Conservation (phyloP, 2,888 invertebrate genomes). For the Nemotelus nigrinus region DNA sequence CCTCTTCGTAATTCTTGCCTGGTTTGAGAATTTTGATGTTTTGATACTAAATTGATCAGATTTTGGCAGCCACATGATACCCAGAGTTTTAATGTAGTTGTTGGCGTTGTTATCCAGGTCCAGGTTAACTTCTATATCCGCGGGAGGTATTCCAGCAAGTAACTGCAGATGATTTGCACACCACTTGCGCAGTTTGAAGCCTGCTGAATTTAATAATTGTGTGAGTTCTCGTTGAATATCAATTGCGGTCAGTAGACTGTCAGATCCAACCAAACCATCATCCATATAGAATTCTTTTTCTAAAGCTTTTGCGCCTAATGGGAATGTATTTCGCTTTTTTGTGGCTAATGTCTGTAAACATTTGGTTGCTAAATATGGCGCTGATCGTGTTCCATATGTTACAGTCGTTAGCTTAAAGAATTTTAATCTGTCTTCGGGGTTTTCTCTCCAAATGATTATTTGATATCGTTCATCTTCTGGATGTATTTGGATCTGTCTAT, state of each 20-base stretch:
- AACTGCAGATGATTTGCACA: too few species aligned
- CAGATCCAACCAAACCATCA: conserved; percentile 27
- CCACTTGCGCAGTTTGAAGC: too few species aligned
- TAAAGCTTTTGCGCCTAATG: not conserved
- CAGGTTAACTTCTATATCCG: conserved; percentile 12
- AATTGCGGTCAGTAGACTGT: conserved; percentile 2
- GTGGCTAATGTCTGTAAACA: conserved; percentile 38
- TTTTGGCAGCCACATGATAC: not conserved
- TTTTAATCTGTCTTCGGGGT: conserved; percentile 25
- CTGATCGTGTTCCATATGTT: conserved; percentile 43
- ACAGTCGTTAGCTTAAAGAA: conserved; percentile 38
- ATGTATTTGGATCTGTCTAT: too few species aligned
- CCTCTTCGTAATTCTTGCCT: not conserved
- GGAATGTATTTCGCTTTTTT: not conserved
- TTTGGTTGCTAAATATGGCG: conserved; percentile 44
- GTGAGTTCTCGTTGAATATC: conserved; percentile 20
- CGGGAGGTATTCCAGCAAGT: not conserved
- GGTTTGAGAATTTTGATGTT: not conserved
- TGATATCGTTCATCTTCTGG: conserved; percentile 39
- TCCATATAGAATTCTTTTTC: conserved; percentile 28
- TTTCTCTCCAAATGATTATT: conserved; percentile 46
- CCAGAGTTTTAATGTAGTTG: not conserved
- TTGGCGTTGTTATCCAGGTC: not conserved
- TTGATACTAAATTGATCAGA: too few species aligned
- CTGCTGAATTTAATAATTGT: not conserved